Base-by-base conservation (phyloP, 2,888 invertebrate species). In the Prosopocoilus inquinatus region DNA sequence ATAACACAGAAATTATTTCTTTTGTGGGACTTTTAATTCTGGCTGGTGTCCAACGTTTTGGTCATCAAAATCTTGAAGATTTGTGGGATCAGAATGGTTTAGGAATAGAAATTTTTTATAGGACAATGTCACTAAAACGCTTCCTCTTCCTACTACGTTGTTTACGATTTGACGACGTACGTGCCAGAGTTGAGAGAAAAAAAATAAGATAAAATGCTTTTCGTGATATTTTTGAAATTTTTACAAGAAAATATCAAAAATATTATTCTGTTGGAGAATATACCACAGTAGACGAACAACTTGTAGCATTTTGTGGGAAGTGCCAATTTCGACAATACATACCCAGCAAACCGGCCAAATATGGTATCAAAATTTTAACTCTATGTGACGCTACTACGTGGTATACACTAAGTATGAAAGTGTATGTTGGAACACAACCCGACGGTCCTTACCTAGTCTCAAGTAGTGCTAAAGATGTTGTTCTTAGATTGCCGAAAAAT, bases 51-150 rank as follows among this genome's bases (percentile, higher is more conserved):
- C 46, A 47, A 13, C 46, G 47, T 36, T 35, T 28, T 36, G 47
- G 47, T 28, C 36, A 39, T 39, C 36, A 38, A 36, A 38, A 20
- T 28, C 12, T 46, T 36, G 11, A 28, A 53, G 47, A 52, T 34
- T 38, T 52, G 13, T 52, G 52, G 52, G 32, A 28, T 34, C 16
- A 53, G 28, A 20, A 11, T 34, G 36, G 39, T 47, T 28, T 28
- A 5, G 47, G 53, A 13, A 46, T 35, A 38, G 41, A 20, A 28
- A 41, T 50, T 32, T 50, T 41, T 13, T 39, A 15, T 15, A 39
- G 28, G 11, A 50, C 50, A 50, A 50, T 50, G 50, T 50, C 50
- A 35, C 36, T 46, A 20, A 53, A 53, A 32, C 46, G 12, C 35
- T 50, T 50, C 28, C 20, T n/a, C 12, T 32, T 35, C 16, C 20